Percentiles rank a stretch among this genome's conserved stretches.
Conservation (phyloP, 2,113 vertebrate genomes). For the Gobius niger region DNA sequence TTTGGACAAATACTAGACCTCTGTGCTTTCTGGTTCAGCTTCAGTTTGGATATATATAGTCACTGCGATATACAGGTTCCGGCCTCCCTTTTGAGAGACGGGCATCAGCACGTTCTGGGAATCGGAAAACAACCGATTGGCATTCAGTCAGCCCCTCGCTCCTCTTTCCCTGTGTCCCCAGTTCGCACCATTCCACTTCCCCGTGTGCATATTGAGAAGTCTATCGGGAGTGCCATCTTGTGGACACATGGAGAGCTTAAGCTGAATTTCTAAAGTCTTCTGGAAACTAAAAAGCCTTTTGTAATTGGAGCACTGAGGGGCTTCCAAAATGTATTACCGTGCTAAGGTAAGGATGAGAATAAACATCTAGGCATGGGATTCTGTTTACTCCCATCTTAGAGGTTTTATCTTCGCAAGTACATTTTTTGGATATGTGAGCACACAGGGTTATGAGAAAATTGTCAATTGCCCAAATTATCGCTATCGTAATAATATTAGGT, state of each 20-base stretch:
- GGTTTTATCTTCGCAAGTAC: too few relatives aligned
- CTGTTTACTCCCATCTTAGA: too few relatives aligned
- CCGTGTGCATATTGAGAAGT: not conserved
- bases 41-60: not conserved
- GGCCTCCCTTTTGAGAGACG: not conserved
- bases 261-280: constrained; percentile 14
- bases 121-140: constrained; percentile 50
- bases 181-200: constrained; percentile 11
- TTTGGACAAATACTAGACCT: too few relatives aligned
- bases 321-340: constrained; percentile 8
- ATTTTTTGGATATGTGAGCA: too few relatives aligned
- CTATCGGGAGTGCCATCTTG: not conserved
- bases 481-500: too few relatives aligned
- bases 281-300: constrained; percentile 17
- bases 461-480: too few relatives aligned
- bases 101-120: not conserved
- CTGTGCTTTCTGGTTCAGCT: too few relatives aligned
- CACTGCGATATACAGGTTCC: not conserved
- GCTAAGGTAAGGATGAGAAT: too few relatives aligned
- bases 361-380: too few relatives aligned
- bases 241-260: not conserved
- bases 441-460: too few relatives aligned
- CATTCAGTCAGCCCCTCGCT: constrained; percentile 46
- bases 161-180: constrained; percentile 14
- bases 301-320: not conserved